A percentile compares a stretch with the other conserved stretches of the same genome.
Conservation (phyloP, 2,113 vertebrate species). For the Struthidea cinerea region DNA sequence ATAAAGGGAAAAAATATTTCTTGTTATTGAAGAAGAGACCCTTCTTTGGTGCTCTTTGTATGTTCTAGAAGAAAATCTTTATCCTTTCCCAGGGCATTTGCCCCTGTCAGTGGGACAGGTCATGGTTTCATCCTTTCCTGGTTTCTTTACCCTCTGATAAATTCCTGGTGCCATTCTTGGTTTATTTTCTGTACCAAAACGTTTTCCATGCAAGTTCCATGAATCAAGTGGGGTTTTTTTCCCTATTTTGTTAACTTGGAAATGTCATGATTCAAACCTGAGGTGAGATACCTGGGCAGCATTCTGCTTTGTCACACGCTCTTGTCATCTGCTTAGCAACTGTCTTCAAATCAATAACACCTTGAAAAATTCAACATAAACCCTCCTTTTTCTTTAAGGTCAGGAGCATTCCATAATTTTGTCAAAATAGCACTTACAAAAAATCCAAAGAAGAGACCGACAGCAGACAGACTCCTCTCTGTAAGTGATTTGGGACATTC, state of each 20-base stretch:
- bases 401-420: constrained; percentile 91
- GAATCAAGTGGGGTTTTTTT: background rate
- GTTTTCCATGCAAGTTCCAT: background rate
- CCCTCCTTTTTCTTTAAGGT: constrained; percentile 73
- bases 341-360: background rate
- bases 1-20: background rate
- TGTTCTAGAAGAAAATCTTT: background rate
- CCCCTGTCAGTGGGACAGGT: background rate
- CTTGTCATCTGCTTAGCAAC: background rate
- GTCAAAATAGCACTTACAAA: constrained; percentile 95
- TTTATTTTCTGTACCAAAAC: background rate
- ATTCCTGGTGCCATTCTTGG: background rate
- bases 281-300: background rate
- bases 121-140: background rate
- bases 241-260: background rate
- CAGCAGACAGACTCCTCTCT: constrained; percentile 89
- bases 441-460: constrained; percentile 97
- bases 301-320: background rate
- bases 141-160: background rate
- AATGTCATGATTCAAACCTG: background rate
- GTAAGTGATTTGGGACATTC: constrained; percentile 71
- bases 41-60: background rate
- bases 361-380: background rate
- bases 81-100: background rate
- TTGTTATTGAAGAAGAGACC: background rate